Percentiles rank a stretch among this genome's conserved stretches.
Evolutionary conservation across 2,797 vertebrate species (phyloP).

Genomic region (Dallia pectoralis): DNA sequence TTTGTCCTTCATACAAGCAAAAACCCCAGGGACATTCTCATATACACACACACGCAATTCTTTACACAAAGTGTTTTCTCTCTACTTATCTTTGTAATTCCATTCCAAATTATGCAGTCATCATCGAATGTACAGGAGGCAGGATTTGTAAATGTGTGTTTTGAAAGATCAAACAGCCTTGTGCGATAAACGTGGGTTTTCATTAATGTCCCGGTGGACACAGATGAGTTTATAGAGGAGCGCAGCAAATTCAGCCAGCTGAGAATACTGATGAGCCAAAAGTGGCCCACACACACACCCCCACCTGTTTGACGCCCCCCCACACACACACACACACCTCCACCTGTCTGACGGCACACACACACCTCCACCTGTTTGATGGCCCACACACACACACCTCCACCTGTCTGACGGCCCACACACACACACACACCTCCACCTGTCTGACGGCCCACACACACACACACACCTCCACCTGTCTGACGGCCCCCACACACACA

Average conservation of each 20-base stretch:
- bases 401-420: conserved; percentile 74
- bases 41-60: not conserved
- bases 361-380: conserved; percentile 61
- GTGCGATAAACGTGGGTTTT: not conserved
- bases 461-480: conserved; percentile 49
- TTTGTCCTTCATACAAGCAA: no score
- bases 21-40: no score
- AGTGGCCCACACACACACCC: no score
- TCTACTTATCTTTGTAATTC: no score
- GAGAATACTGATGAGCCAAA: not conserved
- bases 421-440: not conserved
- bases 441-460: no score
- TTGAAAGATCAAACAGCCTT: not conserved
- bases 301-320: conserved; percentile 76
- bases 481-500: no score
- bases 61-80: no score
- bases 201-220: not conserved
- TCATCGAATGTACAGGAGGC: no score
- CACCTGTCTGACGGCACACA: conserved; percentile 64
- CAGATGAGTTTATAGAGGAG: not conserved
- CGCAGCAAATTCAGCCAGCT: not conserved
- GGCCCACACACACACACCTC: no score
- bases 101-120: no score
- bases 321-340: no score
- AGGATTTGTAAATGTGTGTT: not conserved